phyloP scores from a whole-genome alignment of 2,113 vertebrate genomes.

The Sinosuthora webbiana region DNA sequence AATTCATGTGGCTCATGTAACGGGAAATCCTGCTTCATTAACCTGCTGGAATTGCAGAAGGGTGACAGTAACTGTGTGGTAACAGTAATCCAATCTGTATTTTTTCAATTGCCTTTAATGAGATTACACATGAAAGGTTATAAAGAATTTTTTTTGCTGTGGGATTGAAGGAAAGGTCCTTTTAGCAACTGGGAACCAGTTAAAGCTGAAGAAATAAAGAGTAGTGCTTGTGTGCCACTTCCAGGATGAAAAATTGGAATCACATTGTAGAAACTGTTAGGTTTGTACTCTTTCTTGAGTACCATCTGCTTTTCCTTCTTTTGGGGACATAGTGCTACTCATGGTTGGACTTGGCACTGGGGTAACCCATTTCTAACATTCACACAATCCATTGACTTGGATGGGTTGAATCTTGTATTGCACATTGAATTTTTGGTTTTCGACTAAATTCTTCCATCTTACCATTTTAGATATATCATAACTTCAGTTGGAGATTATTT shows the following conservation, averaged over 20 bases:
- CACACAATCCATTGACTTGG: neutral
- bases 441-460: neutral
- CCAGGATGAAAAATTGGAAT: neutral
- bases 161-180: neutral
- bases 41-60: neutral
- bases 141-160: neutral
- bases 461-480: neutral
- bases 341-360: neutral
- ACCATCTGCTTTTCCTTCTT: neutral
- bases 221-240: neutral
- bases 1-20: neutral
- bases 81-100: neutral
- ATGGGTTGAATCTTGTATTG: neutral
- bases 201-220: neutral
- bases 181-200: neutral
- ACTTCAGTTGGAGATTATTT: neutral
- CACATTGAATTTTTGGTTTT: neutral
- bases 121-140: neutral
- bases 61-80: neutral
- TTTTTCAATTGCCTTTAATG: neutral
- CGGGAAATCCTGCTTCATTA: neutral
- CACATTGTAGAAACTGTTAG: neutral
- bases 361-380: neutral
- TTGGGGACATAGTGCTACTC: neutral
- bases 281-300: neutral